Conservation (phyloP, 1,140 invertebrate species). For the Chionoecetes opilio region DNA sequence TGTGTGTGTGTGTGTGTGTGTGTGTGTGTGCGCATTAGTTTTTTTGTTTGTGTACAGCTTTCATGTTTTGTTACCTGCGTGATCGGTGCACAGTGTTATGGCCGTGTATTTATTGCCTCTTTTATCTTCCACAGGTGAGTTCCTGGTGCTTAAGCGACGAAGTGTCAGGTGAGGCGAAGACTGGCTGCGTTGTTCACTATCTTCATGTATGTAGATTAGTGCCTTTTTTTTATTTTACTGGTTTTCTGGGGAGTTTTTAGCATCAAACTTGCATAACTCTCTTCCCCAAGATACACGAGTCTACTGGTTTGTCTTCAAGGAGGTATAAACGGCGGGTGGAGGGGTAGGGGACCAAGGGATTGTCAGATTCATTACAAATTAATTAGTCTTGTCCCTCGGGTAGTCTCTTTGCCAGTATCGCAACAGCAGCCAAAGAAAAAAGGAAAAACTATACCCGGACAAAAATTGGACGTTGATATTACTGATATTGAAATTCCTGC, state of each 20-base stretch:
- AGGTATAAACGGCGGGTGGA: too few relatives aligned
- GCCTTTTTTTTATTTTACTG: too few relatives aligned
- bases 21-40: neutral
- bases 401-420: too few relatives aligned
- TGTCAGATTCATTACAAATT: too few relatives aligned
- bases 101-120: neutral
- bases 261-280: neutral
- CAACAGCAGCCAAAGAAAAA: too few relatives aligned
- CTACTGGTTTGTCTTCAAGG: too few relatives aligned
- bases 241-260: neutral
- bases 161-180: neutral
- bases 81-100: neutral
- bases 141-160: neutral
- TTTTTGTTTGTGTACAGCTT: neutral
- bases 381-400: too few relatives aligned
- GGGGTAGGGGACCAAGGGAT: too few relatives aligned
- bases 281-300: neutral
- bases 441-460: too few relatives aligned
- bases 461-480: neutral
- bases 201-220: too few relatives aligned
- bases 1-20: constrained; percentile 1
- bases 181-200: neutral
- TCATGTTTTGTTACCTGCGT: neutral
- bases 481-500: neutral
- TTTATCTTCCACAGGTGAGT: neutral